Base-by-base conservation (phyloP, 2,113 vertebrate genomes). In the Bos indicus region DNA sequence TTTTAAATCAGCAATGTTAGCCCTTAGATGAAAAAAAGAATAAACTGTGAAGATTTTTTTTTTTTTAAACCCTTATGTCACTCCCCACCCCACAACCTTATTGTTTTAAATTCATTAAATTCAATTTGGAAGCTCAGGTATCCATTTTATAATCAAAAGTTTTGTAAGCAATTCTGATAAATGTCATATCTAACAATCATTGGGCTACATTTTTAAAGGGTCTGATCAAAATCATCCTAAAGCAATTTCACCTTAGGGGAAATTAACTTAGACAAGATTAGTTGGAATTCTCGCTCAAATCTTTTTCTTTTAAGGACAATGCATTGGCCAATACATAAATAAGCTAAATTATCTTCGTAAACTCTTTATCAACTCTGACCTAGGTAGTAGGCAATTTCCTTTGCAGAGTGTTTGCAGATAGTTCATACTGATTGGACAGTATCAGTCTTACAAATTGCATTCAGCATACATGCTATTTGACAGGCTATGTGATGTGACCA, bases 311-410 rank as follows among this genome's bases (percentile, higher is more conserved):
- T 95, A 96, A 94, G 40, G n/a, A 89, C 36, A 89, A 71, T 93
- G 74, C 14, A 64, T 71, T 71, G 71, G 23, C 88, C 28, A 28
- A 67, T 97, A 98, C 97, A 87, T 97, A 98, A 97, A 95, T 77
- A 97, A 93, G 87, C 40, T 95, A 96, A 97, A 93, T 96, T 97
- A 89, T 26, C 67, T 94, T 82, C 94, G 62, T 80, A 97, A 95
- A 97, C 87, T 97, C 48, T 52, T 89, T 97, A 94, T 95, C 91
- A 97, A 78, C 33, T 89, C 36, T 97, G 62, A 96, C 94, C 83
- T 90, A 59, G 7, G 26, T 88, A 93, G 78, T 91, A 14, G 94
- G 91, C 59, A 98, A 98, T 97, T 97, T 98, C 93, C 96, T 96
- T 71, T 94, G 57, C 78, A 90, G 9, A 52, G 30, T 94, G 52